A percentile compares a stretch with the other conserved stretches of the same genome.
phyloP scores from a whole-genome alignment of 2,888 invertebrate species.

The Galerucella pusilla region DNA sequence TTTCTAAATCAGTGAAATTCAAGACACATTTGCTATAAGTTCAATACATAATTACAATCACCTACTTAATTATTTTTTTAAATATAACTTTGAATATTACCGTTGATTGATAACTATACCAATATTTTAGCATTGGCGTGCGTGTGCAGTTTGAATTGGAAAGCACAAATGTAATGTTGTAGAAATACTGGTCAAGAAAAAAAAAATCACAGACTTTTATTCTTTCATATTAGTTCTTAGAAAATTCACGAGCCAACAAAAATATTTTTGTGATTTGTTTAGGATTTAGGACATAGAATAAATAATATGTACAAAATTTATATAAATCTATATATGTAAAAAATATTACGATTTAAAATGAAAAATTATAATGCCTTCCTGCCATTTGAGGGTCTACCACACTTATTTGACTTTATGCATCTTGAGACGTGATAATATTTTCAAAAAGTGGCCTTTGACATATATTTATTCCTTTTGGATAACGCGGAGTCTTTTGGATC shows the following conservation, averaged over 20 bases:
- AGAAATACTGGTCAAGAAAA: conserved; percentile 35
- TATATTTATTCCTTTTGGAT: conserved; percentile 55
- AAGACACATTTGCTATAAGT: too few species aligned
- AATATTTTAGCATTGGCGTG: neutral
- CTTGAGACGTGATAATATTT: conserved; percentile 64
- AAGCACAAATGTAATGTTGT: neutral
- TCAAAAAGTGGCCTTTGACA: conserved; percentile 65
- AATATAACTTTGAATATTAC: neutral
- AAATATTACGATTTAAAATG: conserved; percentile 65
- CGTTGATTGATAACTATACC: neutral
- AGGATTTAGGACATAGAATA: conserved; percentile 63
- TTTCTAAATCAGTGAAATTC: too few species aligned
- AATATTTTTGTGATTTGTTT: conserved; percentile 69
- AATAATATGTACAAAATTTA: conserved; percentile 68
- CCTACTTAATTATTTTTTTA: too few species aligned
- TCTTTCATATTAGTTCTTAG: conserved; percentile 55
- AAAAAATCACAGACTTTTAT: conserved; percentile 54
- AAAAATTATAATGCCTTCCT: conserved; percentile 71
- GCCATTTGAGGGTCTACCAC: conserved; percentile 73
- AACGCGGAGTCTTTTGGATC: conserved; percentile 54
- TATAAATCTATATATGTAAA: conserved; percentile 66
- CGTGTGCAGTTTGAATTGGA: neutral
- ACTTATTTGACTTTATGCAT: conserved; percentile 62
- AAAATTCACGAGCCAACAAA: conserved; percentile 62
- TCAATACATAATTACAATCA: too few species aligned